Evolutionary conservation across 2,797 vertebrate genomes (phyloP), one percentile per base, ranked within the genome.

Genomic region (Syndactyla subalaris): DNA sequence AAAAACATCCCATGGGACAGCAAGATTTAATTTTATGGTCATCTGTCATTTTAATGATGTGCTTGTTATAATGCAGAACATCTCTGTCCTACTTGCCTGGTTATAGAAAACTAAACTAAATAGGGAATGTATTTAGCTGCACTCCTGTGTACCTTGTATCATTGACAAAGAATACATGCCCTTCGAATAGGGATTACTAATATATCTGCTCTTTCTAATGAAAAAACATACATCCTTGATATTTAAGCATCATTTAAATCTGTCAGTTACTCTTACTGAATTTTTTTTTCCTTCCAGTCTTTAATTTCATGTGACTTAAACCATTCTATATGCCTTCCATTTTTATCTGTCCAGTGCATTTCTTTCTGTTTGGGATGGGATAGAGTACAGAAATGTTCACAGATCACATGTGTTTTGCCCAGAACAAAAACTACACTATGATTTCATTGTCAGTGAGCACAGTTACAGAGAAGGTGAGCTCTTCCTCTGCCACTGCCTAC

Each of bases 21-120:
- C 19, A 65, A 93, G 70, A 97, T 96, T 95, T 85, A 85, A 94
- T 96, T 96, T 83, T 93, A 73, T 94, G 94, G 51, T 95, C 90
- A 96, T 94, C 93, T 96, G 91, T 92, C 88, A 92, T 81, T 93
- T 95, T 92, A 93, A 97, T 95, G 88, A 92, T 89, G 91, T 93
- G 76, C 52, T 94, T 97, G 82, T 85, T 93, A 92, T 59, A 96
- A 93, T 80, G 51, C 91, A 96, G 93, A 94, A 84, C 82, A 93
- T 72, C 71, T 91, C 88, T 88, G 83, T 80, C 94, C 84, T 91
- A 94, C 55, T 91, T 80, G 82, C 34, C 51, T 91, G 59, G 73
- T 68, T 88, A 65, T 21, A 63, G 82, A 96, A 95, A 77, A 95
- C 52, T 61, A 49, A 80, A 90, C 83, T 83, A 80, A 95, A 96